Base-by-base conservation (phyloP, 2,797 vertebrate genomes). In the Phataginus tricuspis region DNA sequence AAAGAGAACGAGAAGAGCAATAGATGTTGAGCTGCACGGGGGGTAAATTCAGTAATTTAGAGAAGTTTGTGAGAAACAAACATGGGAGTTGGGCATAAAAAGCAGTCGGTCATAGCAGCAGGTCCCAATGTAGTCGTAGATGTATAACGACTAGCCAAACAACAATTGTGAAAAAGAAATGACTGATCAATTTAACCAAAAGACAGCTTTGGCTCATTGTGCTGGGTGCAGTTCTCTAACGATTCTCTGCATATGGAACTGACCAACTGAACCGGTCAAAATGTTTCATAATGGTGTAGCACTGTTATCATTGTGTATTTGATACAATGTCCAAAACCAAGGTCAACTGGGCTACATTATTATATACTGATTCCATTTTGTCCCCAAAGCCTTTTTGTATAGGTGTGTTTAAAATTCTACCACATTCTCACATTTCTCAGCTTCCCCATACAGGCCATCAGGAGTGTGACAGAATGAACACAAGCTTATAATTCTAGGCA, bases 401-500 rank as follows among this genome's bases (percentile, higher is more conserved):
- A 74, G 51, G 0, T 94, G 61, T 88, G 97, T 94, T 29, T 95
- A 97, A 96, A 97, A 37, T 25, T 95, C 74, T 2, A 9, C 74
- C 75, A 83, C 78, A 74, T 86, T 37, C 0, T 92, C 1, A 5
- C 85, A 34, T 80, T 96, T 71, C 57, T 88, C 92, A 92, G 88
- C 31, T 97, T 45, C 51, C 59, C 57, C 80, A 34, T 4, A 34
- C 16, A 88, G 66, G 37, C 79, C 95, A 88, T 29, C 19, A 23
- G 7, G 23, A 69, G 8, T 45, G 4, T 53, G 16, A 83, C 68
- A 66, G 84, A 97, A 97, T 95, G 86, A 13, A 37, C 80, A 88
- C 85, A 95, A 96, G 90, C 82, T 95, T 98, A 85, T 96, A 98
- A 97, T 95, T 96, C 97, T 86, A 95, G 93, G 83, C 90, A 96